These are phyloP conservation scores for Herpetotheres cachinnans DNA, from an alignment of 2,113 vertebrate species.

Conservation along the genomic window DNA sequence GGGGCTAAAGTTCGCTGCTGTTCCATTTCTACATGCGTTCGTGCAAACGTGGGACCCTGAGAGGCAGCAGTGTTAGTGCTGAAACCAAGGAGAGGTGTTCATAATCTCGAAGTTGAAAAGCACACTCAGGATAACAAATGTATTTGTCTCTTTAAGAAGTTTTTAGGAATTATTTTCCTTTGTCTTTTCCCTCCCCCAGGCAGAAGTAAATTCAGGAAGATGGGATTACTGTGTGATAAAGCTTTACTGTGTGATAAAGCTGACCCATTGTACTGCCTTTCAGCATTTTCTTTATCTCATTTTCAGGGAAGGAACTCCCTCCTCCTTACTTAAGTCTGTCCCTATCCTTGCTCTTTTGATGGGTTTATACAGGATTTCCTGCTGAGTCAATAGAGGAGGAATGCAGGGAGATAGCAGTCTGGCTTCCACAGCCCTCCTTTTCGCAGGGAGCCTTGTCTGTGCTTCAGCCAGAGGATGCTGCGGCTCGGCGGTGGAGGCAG, in stretches of 20 bases:
- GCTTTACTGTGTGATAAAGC: not conserved
- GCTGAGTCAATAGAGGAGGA: not conserved
- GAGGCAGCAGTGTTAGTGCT: not conserved
- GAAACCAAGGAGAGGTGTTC: not conserved
- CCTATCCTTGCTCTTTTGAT: not conserved
- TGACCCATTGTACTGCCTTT: not conserved
- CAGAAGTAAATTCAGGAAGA: not conserved
- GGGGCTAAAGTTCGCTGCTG: not conserved
- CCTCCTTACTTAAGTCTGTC: not conserved
- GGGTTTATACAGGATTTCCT: slow-evolving; percentile 30
- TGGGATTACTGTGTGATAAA: not conserved
- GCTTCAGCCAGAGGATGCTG: not conserved
- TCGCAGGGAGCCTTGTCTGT: not conserved
- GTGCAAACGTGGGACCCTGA: rapidly evolving
- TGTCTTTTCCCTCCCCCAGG: not conserved
- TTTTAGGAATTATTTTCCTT: not conserved
- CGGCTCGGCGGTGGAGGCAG: not conserved
- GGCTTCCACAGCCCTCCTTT: not conserved
- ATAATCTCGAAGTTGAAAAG: not conserved
- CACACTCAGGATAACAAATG: not conserved
- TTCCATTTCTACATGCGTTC: not conserved
- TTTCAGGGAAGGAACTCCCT: not conserved
- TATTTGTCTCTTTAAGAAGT: not conserved
- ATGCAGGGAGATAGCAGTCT: not conserved
- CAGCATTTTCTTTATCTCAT: not conserved